Percentiles rank a stretch among this genome's conserved stretches.
phyloP scores from a whole-genome alignment of 1,140 invertebrate species.

The Cylas formicarius region DNA sequence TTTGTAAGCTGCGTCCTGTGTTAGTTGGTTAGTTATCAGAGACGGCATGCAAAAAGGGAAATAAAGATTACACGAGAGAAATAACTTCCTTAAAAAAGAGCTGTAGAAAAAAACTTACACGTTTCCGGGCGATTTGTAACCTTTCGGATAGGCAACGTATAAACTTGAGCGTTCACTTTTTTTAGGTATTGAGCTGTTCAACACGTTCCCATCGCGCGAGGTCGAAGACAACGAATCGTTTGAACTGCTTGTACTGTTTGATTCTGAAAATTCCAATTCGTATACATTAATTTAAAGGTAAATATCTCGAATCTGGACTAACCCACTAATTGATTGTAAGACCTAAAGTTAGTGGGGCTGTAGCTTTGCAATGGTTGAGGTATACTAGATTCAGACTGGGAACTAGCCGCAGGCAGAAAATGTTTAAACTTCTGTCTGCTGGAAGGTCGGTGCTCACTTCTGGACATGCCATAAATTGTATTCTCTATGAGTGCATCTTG shows the following conservation, averaged over 20 bases:
- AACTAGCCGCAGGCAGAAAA: slow-evolving; percentile 25
- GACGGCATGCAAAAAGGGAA: slow-evolving; percentile 15
- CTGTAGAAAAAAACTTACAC: slow-evolving; percentile 35
- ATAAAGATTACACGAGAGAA: background rate
- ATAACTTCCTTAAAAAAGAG: background rate
- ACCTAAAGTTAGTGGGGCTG: slow-evolving; percentile 34
- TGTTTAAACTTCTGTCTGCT: slow-evolving; percentile 29
- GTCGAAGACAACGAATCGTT: slow-evolving; percentile 65
- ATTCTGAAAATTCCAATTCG: too few species aligned
- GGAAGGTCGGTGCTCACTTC: slow-evolving; percentile 31
- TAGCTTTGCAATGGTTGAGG: slow-evolving; percentile 33
- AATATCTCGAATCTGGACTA: too few species aligned
- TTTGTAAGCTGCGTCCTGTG: slow-evolving; percentile 20
- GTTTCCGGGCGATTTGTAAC: slow-evolving; percentile 39
- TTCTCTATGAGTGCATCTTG: slow-evolving; percentile 31
- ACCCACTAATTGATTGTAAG: slow-evolving; percentile 29
- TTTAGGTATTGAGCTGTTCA: slow-evolving; percentile 27
- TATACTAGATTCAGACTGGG: slow-evolving; percentile 41
- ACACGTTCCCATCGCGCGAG: slow-evolving; percentile 40
- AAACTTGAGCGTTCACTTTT: slow-evolving; percentile 34
- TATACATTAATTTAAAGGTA: too few species aligned
- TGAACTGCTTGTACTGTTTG: slow-evolving; percentile 59
- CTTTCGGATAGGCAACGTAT: slow-evolving; percentile 35
- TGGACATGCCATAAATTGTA: slow-evolving; percentile 27
- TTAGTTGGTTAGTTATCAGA: slow-evolving; percentile 13